Evolutionary conservation across 1,140 invertebrate species (phyloP).

Genomic region (Micrasema longulum): DNA sequence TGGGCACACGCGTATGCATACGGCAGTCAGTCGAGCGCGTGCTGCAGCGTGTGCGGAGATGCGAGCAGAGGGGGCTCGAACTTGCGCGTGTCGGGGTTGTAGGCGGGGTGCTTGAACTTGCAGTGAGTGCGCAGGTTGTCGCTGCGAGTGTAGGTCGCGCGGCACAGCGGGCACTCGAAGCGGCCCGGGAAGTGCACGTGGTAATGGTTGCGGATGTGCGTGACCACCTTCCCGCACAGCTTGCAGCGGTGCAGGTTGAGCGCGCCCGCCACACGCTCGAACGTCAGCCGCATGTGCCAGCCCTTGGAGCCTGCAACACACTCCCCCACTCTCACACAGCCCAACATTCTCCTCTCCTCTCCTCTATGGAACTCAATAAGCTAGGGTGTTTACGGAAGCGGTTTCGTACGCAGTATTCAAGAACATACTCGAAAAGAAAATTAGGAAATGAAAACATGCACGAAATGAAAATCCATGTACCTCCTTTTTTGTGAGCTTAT

Average conservation of each 20-base stretch:
- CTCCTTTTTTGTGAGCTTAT: slow-evolving; percentile 39
- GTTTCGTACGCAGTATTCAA: slow-evolving; percentile 36
- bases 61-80: slow-evolving; percentile 75
- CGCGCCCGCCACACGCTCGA: slow-evolving; percentile 88
- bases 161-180: slow-evolving; percentile 88
- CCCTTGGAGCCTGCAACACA: slow-evolving; percentile 88
- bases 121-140: slow-evolving; percentile 89
- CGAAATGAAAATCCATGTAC: slow-evolving; percentile 44
- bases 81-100: slow-evolving; percentile 84
- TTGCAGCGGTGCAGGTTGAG: slow-evolving; percentile 91
- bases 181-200: slow-evolving; percentile 90
- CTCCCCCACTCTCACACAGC: slow-evolving; percentile 55
- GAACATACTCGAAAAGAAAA: slow-evolving; percentile 41
- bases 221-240: slow-evolving; percentile 91
- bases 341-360: not conserved
- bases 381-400: slow-evolving; percentile 46
- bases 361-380: not conserved
- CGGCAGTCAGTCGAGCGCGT: slow-evolving; percentile 63
- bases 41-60: slow-evolving; percentile 57
- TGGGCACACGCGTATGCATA: slow-evolving; percentile 3
- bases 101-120: slow-evolving; percentile 88
- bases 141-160: slow-evolving; percentile 87
- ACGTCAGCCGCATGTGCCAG: slow-evolving; percentile 91
- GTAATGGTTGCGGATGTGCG: slow-evolving; percentile 91
- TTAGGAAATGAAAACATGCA: slow-evolving; percentile 52